phyloP scores from a whole-genome alignment of 2,888 invertebrate genomes.

The Asteroscopus sphinx region DNA sequence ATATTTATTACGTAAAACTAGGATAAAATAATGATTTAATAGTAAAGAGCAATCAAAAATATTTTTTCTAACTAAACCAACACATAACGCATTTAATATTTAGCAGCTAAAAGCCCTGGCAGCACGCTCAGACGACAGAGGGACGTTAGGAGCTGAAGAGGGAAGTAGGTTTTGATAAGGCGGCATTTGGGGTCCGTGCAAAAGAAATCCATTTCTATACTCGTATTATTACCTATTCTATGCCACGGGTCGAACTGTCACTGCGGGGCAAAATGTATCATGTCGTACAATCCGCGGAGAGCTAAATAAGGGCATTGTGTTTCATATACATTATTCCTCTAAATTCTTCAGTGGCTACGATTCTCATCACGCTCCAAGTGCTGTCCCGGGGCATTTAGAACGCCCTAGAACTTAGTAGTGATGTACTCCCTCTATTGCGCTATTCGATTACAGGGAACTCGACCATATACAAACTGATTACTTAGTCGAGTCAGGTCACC shows the following conservation, averaged over 20 bases:
- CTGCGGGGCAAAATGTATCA: slow-evolving; percentile 34
- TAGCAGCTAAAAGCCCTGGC: too few species aligned
- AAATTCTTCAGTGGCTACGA: slow-evolving; percentile 46
- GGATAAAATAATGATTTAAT: too few species aligned
- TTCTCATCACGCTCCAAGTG: slow-evolving; percentile 55
- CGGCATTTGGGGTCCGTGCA: too few species aligned
- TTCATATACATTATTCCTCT: slow-evolving; percentile 51
- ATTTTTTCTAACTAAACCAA: too few species aligned
- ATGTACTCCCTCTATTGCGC: slow-evolving; percentile 47
- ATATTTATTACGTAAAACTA: too few species aligned
- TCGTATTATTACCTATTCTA: too few species aligned
- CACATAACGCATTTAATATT: too few species aligned
- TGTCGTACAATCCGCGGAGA: slow-evolving; percentile 20
- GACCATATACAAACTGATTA: slow-evolving; percentile 55
- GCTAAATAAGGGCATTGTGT: slow-evolving; percentile 44
- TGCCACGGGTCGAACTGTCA: slow-evolving; percentile 23
- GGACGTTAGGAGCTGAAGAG: too few species aligned
- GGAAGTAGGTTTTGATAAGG: too few species aligned
- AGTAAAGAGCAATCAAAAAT: too few species aligned
- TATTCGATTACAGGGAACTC: slow-evolving; percentile 55
- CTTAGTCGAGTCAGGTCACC: slow-evolving; percentile 41
- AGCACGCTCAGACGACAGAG: too few species aligned
- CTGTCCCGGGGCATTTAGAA: slow-evolving; percentile 50
- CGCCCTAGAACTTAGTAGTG: slow-evolving; percentile 57
- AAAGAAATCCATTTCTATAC: too few species aligned